These are phyloP conservation scores for Desmophyllum pertusum DNA, from an alignment of 92 coral and sea anemone genomes.

Conservation along the genomic window DNA sequence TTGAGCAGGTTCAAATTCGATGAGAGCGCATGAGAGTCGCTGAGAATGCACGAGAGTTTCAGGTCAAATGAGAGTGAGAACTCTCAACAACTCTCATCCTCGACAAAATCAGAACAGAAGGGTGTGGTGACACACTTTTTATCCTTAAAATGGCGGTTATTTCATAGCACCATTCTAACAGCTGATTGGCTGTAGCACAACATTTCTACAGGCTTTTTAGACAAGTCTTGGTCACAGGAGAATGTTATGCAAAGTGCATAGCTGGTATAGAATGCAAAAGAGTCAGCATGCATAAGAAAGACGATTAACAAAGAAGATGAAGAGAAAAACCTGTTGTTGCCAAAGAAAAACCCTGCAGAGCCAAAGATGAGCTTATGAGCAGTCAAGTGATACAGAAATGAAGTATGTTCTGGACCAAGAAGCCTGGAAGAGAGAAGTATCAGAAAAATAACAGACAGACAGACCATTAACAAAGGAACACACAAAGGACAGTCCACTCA, in stretches of 20 bases:
- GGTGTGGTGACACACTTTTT: not conserved
- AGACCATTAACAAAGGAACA: no score
- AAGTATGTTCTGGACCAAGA: not conserved
- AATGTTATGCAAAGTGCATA: not conserved
- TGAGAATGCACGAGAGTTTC: no score
- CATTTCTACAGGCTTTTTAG: not conserved
- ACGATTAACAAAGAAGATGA: slow-evolving; percentile 5
- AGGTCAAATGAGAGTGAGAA: no score
- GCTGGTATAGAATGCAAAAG: not conserved
- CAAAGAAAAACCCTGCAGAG: slow-evolving; percentile 25
- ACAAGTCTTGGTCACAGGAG: not conserved
- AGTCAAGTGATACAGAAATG: slow-evolving; percentile 25
- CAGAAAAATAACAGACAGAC: not conserved
- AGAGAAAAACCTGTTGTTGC: slow-evolving; percentile 26
- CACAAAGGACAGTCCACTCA: no score
- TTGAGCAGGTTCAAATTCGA: no score
- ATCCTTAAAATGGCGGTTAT: not conserved
- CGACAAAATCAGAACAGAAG: not conserved
- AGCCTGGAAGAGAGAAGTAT: slow-evolving; percentile 4
- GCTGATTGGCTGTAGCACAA: not conserved
- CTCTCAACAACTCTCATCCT: no score
- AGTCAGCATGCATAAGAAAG: not conserved
- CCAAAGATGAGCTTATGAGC: slow-evolving; percentile 26
- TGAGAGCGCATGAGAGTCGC: no score
- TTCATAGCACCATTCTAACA: not conserved